Conservation (phyloP, 2,113 vertebrate species). For the Aleadryas rufinucha region DNA sequence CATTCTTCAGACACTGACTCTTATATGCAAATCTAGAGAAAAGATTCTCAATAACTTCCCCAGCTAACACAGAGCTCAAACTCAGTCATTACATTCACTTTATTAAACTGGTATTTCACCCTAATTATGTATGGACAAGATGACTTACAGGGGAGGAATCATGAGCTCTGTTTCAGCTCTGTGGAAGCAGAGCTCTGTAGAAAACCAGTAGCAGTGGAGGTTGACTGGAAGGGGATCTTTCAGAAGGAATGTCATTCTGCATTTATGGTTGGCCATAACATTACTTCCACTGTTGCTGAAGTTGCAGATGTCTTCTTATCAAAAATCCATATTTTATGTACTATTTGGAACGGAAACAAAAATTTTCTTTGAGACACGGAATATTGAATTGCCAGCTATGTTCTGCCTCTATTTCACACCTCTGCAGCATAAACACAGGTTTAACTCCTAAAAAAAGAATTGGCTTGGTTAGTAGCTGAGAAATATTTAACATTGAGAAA, state of each 20-base stretch:
- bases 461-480: not conserved
- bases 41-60: not conserved
- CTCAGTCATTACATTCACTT: not conserved
- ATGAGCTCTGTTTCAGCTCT: not conserved
- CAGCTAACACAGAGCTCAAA: not conserved
- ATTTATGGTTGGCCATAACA: not conserved
- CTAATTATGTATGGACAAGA: not conserved
- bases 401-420: not conserved
- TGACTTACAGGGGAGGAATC: not conserved
- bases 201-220: not conserved
- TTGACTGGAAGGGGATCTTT: not conserved
- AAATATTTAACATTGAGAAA: not conserved
- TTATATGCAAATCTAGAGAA: not conserved
- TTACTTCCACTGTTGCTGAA: not conserved
- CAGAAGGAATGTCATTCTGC: not conserved
- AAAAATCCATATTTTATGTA: not conserved
- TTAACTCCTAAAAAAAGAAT: not conserved
- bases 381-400: not conserved
- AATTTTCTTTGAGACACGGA: not conserved
- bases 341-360: not conserved
- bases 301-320: not conserved
- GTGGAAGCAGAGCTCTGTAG: not conserved
- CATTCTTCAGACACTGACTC: not conserved
- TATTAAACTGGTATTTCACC: constrained; percentile 38
- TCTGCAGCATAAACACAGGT: not conserved